Evolutionary conservation across 1,140 invertebrate species (phyloP).

Genomic region (Calephelis nemesis): DNA sequence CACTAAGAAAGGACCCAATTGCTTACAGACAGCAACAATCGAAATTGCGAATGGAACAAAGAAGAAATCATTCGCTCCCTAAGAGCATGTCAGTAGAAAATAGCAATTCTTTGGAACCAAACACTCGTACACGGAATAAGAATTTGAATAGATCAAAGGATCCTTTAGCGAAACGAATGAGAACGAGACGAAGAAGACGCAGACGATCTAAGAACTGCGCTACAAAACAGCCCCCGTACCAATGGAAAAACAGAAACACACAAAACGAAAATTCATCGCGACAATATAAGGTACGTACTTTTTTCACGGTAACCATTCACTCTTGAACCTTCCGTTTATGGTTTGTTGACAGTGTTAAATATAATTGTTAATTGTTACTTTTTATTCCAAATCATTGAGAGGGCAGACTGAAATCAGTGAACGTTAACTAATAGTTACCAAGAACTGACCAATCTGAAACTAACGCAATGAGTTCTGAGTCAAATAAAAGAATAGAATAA

Average conservation of each 20-base stretch:
- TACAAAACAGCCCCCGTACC: slow-evolving; percentile 82
- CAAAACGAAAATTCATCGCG: slow-evolving; percentile 37
- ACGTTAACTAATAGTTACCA: too few relatives aligned
- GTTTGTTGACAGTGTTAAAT: too few relatives aligned
- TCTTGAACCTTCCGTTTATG: too few relatives aligned
- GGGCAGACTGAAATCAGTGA: too few relatives aligned
- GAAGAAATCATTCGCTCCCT: slow-evolving; percentile 44
- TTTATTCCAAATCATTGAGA: too few relatives aligned
- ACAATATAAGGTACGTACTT: slow-evolving; percentile 34
- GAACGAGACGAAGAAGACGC: slow-evolving; percentile 69
- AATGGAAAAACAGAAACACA: slow-evolving; percentile 72
- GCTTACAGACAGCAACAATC: slow-evolving; percentile 60
- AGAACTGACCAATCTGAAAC: too few relatives aligned
- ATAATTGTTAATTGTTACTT: too few relatives aligned
- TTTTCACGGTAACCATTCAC: too few relatives aligned
- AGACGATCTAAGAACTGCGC: slow-evolving; percentile 84
- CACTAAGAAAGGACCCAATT: slow-evolving; percentile 55
- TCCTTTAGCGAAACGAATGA: slow-evolving; percentile 50
- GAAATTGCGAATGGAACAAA: slow-evolving; percentile 53
- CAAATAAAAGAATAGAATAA: too few relatives aligned
- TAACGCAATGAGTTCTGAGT: too few relatives aligned
- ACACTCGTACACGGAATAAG: slow-evolving; percentile 36
- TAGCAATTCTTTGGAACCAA: slow-evolving; percentile 48
- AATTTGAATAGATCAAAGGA: slow-evolving; percentile 49
- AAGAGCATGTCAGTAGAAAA: slow-evolving; percentile 50